Base-by-base conservation (phyloP, 2,888 invertebrate species). In the Clepsis dumicolana region DNA sequence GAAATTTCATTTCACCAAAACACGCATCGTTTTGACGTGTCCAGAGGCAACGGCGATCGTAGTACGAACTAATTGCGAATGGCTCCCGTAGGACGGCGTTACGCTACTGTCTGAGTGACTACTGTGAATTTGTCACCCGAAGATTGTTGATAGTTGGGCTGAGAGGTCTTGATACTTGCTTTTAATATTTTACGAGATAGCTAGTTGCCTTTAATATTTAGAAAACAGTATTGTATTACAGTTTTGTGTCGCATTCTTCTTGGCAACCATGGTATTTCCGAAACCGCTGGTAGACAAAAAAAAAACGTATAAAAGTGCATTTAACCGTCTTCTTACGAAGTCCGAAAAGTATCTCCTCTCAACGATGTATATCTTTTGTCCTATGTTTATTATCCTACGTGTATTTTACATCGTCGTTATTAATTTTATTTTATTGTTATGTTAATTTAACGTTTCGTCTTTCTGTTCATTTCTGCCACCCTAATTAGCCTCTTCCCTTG, bases 51-150 rank as follows among this genome's bases (percentile, higher is more conserved):
- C 57, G 57, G 32, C 64, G 64, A 67, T 59, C 72, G 70, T 70
- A 63, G 70, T 70, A 62, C 70, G 53, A 35, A 70, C 75, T 83
- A 85, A 85, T 85, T 82, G 80, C 70, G 75, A 81, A 76, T 80
- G 82, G 68, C 79, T 85, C 83, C 83, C 80, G 82, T 83, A 83
- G 84, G 86, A 83, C 78, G 48, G 56, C 71, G 54, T 67, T 71
- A 70, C 71, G 70, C 59, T 70, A 48, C 65, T 50, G 62, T 27
- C 62, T 7, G 44, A 29, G 7, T 29, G 3, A 29, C 29, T 29
- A 27, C 25, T 62, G 44, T 7, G 25, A 35, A 53, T 61, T 54
- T 61, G 54, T 66, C 44, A 65, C 61, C 52, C 41, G 52, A 59
- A 53, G 53, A 61, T 54, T 61, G 54, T 50, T 25, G 21, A 29